Evolutionary conservation across 2,888 invertebrate genomes (phyloP), one percentile per base, ranked within the genome.

Genomic region (Lissonota sp.): DNA sequence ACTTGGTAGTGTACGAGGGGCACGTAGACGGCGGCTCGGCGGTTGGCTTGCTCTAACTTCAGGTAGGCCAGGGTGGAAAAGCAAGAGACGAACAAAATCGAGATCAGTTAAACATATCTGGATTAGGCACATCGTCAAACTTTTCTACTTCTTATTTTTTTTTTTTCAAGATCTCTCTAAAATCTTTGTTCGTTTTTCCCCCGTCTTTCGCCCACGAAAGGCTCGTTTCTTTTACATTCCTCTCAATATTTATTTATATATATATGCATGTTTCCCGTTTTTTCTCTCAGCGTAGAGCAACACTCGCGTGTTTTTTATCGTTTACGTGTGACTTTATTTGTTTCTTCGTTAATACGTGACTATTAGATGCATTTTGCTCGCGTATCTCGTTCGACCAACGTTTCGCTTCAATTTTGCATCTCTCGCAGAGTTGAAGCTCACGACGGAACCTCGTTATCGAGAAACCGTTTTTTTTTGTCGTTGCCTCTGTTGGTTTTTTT

Each of bases 11-110:
- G 90, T 91, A 91, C 91, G 91, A 91, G 91, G 87, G 90, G 90
- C 88, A 91, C 90, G 90, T 85, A 82, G 84, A 88, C 89, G 91
- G 91, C 91, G 91, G 90, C 86, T 90, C 88, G 91, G 88, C 89
- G 89, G 88, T 88, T 90, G 89, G 90, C 91, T 91, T 91, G 91
- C 91, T 90, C 91, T 91, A 91, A 91, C 91, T 91, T 91, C 90
- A 89, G 79, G 84, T 82, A 88, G 90, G 89, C 90, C 26, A 26
- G 26, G 26, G 26, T 89, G 74, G 86, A 88, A 90, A 85, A 91
- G 89, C 88, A 90, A 86, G 85, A 90, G 84, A 89, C 86, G 86
- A 88, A 78, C 70, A 81, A 81, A 81, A 78, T 81, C 81, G 84
- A 87, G 87, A 87, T 83, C 85, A 87, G 89, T 87, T 78, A 86